Evolutionary conservation across 1,140 invertebrate genomes (phyloP), one percentile per base, ranked within the genome.

Genomic region (Halesus radiatus): DNA sequence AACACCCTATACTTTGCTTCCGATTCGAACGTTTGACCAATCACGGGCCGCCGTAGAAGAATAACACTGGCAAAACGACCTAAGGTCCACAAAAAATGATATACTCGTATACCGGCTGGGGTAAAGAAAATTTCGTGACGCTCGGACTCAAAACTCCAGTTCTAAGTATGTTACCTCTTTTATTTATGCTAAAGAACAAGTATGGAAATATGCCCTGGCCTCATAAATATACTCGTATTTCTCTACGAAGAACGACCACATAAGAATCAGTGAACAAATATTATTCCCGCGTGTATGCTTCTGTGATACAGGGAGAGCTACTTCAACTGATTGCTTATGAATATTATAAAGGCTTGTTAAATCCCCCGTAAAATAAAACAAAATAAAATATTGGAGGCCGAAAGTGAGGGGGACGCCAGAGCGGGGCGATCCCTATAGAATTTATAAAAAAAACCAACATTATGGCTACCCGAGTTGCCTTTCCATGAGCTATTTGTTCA

Each of bases 241-340:
- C 45, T 10, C 76, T 22, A 45, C 62, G 29, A 26, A 53, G 66
- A 22, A 78, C 50, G 45, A 76, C 60, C 52, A 8, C 16, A 37
- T 72, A 78, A 81, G 80, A 78, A 81, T 60, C 52, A 53, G 76
- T 76, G 72, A 77, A 81, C 75, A 81, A 81, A 81, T 77, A 76
- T 72, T 70, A 76, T 72, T 72, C 80, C 50, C 58, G 45, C 16
- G 79, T 32, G 62, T 37, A 52, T 29, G 52, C 37, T 54, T 13
- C 37, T 45, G 32, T 37, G 32, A 13, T 45, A 75, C 29, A 45
- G 60, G 70, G 80, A 78, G 68, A 78, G 80, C 76, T 81, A 81
- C 80, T 81, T 78, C 80, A 78, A 66, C 76, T 81, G 80, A 81
- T 81, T 81, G 80, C 80, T 81, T 81, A 81, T 81, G 80, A 81